Percentiles rank a stretch among this genome's conserved stretches.
These are phyloP conservation scores for Bambusicola thoracicus DNA, from an alignment of 2,113 vertebrate genomes.

Conservation along the genomic window DNA sequence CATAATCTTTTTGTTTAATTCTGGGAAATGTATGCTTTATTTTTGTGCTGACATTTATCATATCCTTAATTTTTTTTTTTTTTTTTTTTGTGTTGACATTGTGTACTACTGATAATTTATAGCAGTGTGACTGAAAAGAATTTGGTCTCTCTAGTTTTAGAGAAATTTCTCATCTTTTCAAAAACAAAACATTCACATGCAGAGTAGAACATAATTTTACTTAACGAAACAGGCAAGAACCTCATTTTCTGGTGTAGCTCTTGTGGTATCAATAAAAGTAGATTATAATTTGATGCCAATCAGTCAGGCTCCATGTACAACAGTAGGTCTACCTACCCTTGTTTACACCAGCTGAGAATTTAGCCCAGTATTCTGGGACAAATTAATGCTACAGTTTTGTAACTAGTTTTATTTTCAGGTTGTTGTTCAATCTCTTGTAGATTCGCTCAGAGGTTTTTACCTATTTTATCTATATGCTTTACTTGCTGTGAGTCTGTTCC, in stretches of 20 bases:
- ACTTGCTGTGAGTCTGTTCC: conserved; percentile 55
- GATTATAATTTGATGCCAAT: neutral
- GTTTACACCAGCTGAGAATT: conserved; percentile 21
- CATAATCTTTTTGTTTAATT: neutral
- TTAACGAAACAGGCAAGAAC: neutral
- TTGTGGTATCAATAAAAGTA: neutral
- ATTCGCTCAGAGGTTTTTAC: conserved; percentile 56
- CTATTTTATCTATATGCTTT: conserved; percentile 64
- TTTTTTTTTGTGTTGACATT: neutral
- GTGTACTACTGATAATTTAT: neutral
- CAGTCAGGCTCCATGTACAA: neutral
- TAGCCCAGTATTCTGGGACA: neutral
- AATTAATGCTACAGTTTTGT: conserved; percentile 42
- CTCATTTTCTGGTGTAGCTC: neutral
- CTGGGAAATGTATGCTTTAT: neutral
- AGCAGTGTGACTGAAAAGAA: neutral
- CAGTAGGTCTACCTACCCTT: neutral
- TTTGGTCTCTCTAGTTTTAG: neutral
- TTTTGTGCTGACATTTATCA: neutral
- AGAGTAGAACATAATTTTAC: neutral
- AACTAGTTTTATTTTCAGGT: conserved; percentile 43
- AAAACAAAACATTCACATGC: neutral
- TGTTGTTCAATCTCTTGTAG: conserved; percentile 42
- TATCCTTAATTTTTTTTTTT: neutral
- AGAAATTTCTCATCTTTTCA: neutral